Base-by-base conservation (phyloP, 2,888 invertebrate species). In the Mechanitis mazaeus region DNA sequence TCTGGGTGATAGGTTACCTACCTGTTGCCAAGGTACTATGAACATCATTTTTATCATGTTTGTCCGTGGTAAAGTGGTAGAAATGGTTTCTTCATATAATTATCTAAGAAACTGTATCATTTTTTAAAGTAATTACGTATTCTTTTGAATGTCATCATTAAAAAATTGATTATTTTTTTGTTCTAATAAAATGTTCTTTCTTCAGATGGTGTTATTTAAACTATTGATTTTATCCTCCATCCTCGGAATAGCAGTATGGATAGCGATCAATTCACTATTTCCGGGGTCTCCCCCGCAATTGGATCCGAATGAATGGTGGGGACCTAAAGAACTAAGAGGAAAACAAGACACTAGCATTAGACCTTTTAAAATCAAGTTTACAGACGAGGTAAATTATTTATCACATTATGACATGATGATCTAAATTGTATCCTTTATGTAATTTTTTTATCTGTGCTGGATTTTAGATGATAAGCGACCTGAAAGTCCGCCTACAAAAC, bases 251-350 rank as follows among this genome's bases (percentile, higher is more conserved):
- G 61, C 53, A 38, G 35, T 46, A 60, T 67, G 65, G 64, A 46
- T 54, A 3, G 45, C 46, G 20, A 33, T 57, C 9, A 56, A 45
- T 3, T 20, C 55, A 28, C 65, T 70, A 47, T 65, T 66, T 33
- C 72, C 77, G 1, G 69, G 72, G 0, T 66, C 72, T 0, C 64
- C 73, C 0, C 78, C 78, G 1, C 63, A 72, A 0, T 20, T 79
- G 42, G 76, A 79, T 45, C 66, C 70, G 1, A 84, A 92, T 3
- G 85, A 86, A 28, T 92, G 92, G 83, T 93, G 93, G 93, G 93
- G 92, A 0, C 83, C 88, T 0, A 56, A 61, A 4, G 84, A 85
- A 20, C 70, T 80, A 45, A 74, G 73, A 45, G 77, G 77, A 0
- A 81, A 83, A 54, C 86, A 87, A 55, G 90, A 92, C 65, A 78